A percentile compares a stretch with the other conserved stretches of the same genome.
Conservation (phyloP, 2,113 vertebrate species). For the Lathamus discolor region DNA sequence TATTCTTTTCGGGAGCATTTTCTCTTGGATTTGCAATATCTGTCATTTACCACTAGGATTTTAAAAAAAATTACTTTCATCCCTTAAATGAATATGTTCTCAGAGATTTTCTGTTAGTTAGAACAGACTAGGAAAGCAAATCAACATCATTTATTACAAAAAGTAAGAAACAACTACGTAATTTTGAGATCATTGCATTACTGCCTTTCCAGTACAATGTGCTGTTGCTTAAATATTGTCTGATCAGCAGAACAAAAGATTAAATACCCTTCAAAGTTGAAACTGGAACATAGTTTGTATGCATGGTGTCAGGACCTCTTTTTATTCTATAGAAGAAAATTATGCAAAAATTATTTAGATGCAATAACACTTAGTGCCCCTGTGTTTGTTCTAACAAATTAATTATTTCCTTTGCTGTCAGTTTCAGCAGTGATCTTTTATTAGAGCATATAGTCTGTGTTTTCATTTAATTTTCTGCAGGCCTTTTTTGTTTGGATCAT, state of each 20-base stretch:
- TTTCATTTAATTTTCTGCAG: conserved; percentile 73
- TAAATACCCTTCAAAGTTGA: not conserved
- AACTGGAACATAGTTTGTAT: not conserved
- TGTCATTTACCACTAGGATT: not conserved
- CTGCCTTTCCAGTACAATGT: not conserved
- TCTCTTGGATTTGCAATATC: not conserved
- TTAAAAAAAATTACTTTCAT: not conserved
- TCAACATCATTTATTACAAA: not conserved
- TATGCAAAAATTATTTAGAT: conserved; percentile 1
- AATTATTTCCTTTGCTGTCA: conserved; percentile 12
- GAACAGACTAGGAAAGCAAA: not conserved
- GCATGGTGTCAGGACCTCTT: not conserved
- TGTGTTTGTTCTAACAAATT: not conserved
- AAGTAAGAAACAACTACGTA: not conserved
- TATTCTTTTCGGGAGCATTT: not conserved
- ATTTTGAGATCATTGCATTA: not conserved
- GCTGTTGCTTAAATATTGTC: not conserved
- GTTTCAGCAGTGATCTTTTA: not conserved
- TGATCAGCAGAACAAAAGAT: not conserved
- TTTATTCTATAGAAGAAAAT: not conserved
- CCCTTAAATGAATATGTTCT: not conserved
- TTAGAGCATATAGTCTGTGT: conserved; percentile 42
- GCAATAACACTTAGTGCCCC: not conserved
- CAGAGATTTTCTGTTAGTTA: not conserved
- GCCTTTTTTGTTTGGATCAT: conserved; percentile 50